Evolutionary conservation across 2,888 invertebrate species (phyloP).

Genomic region (Ptilodon capucinus): DNA sequence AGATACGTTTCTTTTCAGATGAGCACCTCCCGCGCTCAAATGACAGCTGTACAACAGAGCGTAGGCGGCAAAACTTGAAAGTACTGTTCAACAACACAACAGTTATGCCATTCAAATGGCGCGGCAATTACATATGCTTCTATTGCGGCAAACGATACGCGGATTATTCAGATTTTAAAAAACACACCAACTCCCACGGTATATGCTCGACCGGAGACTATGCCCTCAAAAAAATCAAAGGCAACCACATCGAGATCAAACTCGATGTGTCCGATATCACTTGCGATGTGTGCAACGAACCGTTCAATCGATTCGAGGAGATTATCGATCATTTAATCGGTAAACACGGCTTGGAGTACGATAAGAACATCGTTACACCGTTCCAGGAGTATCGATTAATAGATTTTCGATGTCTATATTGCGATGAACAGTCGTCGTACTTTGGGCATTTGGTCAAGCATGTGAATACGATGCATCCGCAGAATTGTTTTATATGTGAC

Average conservation of each 20-base stretch:
- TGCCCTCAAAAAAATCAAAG: constrained; percentile 55
- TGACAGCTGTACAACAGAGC: constrained; percentile 55
- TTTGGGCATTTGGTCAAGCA: constrained; percentile 62
- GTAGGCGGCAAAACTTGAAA: constrained; percentile 67
- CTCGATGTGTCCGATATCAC: constrained; percentile 64
- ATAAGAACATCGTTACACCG: constrained; percentile 53
- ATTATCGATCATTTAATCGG: constrained; percentile 62
- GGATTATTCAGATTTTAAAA: constrained; percentile 58
- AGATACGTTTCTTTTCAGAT: constrained; percentile 73
- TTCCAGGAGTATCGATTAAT: constrained; percentile 59
- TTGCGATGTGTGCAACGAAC: constrained; percentile 62
- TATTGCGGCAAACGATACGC: constrained; percentile 59
- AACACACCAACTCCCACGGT: constrained; percentile 64
- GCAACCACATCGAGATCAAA: constrained; percentile 59
- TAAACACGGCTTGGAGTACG: constrained; percentile 60
- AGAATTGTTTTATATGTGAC: constrained; percentile 58
- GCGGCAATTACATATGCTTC: constrained; percentile 64
- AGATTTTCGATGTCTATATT: constrained; percentile 57
- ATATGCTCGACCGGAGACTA: constrained; percentile 53
- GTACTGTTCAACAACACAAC: constrained; percentile 70
- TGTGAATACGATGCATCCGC: constrained; percentile 55
- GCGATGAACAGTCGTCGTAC: constrained; percentile 55
- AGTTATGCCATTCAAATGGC: constrained; percentile 72
- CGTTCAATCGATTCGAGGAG: constrained; percentile 50
- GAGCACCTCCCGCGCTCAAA: constrained; percentile 49